Evolutionary conservation across 2,888 invertebrate species (phyloP), one percentile per base, ranked within the genome.

Genomic region (Teinopalpus imperialis): DNA sequence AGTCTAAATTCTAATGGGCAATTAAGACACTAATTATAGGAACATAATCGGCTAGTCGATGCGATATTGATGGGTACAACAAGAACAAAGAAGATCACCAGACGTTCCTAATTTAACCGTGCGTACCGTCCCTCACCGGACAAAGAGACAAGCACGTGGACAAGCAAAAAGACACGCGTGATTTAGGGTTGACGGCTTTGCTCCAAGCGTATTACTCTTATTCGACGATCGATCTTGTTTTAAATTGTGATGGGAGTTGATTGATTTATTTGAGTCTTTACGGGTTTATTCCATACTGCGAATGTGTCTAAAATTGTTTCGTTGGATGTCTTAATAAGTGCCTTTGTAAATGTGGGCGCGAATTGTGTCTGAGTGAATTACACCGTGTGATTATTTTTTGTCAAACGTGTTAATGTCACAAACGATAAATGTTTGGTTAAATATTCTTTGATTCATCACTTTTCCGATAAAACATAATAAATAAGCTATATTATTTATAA

Each of bases 191-290:
- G 67, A 66, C 63, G 49, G 48, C 26, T 43, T 32, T 30, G 27
- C 39, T 32, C 48, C 29, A 21, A 36, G 32, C 45, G 56, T 56
- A 56, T 59, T 63, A 42, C 40, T 66, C 54, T 58, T 70, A 53
- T 66, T 63, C 51, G 39, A 58, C 63, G 55, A 80, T 81, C 77
- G 80, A 81, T 80, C 76, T 73, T 63, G 52, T 57, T 66, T 66
- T 70, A 73, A 81, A 81, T 74, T 74, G 77, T 74, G 71, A 74
- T 79, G 63, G 66, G 51, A 66, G 58, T 57, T 72, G 82, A 82
- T 73, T 82, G 81, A 82, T 82, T 80, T 80, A 82, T 45, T 10
- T 9, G 13, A 16, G 6, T 43, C 43, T 29, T 43, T 36, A 36
- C 16, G 16, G 4, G 30, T 16, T 12, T 21, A 21, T 32, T 13